phyloP scores from a whole-genome alignment of 1,140 invertebrate genomes.

The Cyphomyrmex costatus region DNA sequence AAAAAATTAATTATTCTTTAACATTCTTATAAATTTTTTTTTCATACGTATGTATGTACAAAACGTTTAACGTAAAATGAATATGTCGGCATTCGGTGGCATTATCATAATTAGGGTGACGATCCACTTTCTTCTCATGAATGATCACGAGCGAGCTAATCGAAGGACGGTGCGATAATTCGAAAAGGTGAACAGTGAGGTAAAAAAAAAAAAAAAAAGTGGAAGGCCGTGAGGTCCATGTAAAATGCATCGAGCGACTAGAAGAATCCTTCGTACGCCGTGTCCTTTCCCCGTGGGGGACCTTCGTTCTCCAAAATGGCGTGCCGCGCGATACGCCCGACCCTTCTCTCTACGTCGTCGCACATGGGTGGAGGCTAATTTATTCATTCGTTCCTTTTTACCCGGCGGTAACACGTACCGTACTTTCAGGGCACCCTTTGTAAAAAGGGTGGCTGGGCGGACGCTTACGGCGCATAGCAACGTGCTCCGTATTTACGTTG shows the following conservation, averaged over 20 bases:
- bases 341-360: constrained; percentile 74
- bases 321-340: constrained; percentile 73
- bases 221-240: constrained; percentile 62
- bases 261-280: constrained; percentile 70
- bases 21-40: background rate
- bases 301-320: constrained; percentile 84
- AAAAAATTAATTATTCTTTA: background rate
- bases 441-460: constrained; percentile 79
- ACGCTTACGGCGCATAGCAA: constrained; percentile 84
- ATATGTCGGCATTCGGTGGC: background rate
- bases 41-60: background rate
- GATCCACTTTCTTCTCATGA: constrained; percentile 26
- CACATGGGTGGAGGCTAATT: constrained; percentile 81
- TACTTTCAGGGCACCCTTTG: constrained; percentile 84
- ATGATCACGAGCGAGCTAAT: constrained; percentile 36
- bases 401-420: constrained; percentile 80
- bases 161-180: constrained; percentile 47
- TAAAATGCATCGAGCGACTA: constrained; percentile 68
- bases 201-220: constrained; percentile 15
- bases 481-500: constrained; percentile 84
- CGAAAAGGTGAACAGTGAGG: constrained; percentile 40
- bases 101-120: constrained; percentile 3
- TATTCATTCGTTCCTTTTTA: constrained; percentile 86
- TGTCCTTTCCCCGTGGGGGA: constrained; percentile 61
- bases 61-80: background rate